Conservation (phyloP, 2,797 vertebrate species). For the Echiichthys vipera region DNA sequence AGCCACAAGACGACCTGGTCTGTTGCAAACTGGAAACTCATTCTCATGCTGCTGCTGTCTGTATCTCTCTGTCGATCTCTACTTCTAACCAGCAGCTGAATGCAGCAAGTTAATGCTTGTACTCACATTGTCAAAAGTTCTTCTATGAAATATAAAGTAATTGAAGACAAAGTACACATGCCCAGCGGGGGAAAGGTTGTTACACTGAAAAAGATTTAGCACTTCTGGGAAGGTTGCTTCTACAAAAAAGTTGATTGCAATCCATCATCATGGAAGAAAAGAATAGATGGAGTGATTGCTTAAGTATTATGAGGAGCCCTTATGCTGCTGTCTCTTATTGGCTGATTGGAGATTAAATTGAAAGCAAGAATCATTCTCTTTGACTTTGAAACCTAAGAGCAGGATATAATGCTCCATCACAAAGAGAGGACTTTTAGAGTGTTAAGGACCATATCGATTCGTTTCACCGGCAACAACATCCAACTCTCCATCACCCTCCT, state of each 20-base stretch:
- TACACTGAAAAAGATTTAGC: background rate
- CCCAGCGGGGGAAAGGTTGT: background rate
- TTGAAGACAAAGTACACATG: background rate
- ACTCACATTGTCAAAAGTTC: background rate
- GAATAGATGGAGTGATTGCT: background rate
- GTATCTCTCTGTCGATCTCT: slow-evolving; percentile 1
- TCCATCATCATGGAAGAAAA: background rate
- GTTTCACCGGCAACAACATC: slow-evolving; percentile 48
- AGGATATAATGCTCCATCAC: slow-evolving; percentile 52
- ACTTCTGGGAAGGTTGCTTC: background rate
- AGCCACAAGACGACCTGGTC: slow-evolving; percentile 28
- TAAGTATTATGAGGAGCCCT: slow-evolving; percentile 20
- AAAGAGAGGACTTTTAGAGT: slow-evolving; percentile 61
- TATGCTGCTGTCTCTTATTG: slow-evolving; percentile 6
- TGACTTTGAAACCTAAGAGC: slow-evolving; percentile 18
- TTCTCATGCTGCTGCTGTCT: slow-evolving; percentile 10
- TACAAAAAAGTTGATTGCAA: background rate
- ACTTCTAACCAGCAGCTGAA: slow-evolving; percentile 8
- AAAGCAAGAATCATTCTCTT: slow-evolving; percentile 24
- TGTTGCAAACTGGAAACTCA: slow-evolving; percentile 37
- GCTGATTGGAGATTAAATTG: slow-evolving; percentile 14
- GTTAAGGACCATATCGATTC: slow-evolving; percentile 63
- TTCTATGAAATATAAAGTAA: background rate
- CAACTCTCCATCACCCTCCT: slow-evolving; percentile 25
- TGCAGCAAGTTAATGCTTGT: slow-evolving; percentile 20